Conservation (phyloP, 2,113 vertebrate genomes). For the Bujurquina vittata region DNA sequence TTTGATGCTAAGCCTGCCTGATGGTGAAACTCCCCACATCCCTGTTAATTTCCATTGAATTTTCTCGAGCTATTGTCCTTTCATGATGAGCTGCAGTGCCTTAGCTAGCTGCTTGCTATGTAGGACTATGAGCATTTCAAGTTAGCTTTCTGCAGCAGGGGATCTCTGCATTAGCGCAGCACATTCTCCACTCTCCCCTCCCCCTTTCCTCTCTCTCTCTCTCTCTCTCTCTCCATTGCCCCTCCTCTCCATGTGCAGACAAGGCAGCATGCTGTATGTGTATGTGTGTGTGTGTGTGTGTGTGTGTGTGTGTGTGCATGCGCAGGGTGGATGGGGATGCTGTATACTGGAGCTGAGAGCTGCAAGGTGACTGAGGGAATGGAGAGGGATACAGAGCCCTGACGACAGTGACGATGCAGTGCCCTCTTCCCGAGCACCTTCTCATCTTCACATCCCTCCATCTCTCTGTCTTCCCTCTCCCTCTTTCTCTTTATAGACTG, state of each 20-base stretch:
- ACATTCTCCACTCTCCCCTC: constrained; percentile 75
- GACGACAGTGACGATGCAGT: constrained; percentile 68
- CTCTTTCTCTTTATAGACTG: constrained; percentile 84
- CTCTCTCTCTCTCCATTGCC: constrained; percentile 41
- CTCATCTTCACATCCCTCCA: constrained; percentile 59
- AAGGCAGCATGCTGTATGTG: constrained; percentile 59
- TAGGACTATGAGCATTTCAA: constrained; percentile 55
- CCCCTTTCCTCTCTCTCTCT: constrained; percentile 37
- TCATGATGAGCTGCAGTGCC: background rate
- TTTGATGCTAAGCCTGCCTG: background rate
- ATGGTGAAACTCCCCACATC: background rate
- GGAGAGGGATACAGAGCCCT: constrained; percentile 70
- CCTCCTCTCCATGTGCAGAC: constrained; percentile 74
- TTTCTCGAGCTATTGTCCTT: constrained; percentile 57
- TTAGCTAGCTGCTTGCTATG: constrained; percentile 15
- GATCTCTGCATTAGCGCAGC: constrained; percentile 80
- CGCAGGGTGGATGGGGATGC: constrained; percentile 80
- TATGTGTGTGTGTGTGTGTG: constrained; percentile 55
- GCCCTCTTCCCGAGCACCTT: constrained; percentile 48
- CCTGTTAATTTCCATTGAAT: background rate
- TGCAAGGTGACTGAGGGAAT: constrained; percentile 84
- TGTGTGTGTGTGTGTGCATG: constrained; percentile 61
- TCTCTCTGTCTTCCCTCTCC: constrained; percentile 67
- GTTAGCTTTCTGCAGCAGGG: constrained; percentile 81
- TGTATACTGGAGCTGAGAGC: constrained; percentile 73